These are phyloP conservation scores for Oryzias sinensis DNA, from an alignment of 2,797 vertebrate genomes.

Conservation along the genomic window DNA sequence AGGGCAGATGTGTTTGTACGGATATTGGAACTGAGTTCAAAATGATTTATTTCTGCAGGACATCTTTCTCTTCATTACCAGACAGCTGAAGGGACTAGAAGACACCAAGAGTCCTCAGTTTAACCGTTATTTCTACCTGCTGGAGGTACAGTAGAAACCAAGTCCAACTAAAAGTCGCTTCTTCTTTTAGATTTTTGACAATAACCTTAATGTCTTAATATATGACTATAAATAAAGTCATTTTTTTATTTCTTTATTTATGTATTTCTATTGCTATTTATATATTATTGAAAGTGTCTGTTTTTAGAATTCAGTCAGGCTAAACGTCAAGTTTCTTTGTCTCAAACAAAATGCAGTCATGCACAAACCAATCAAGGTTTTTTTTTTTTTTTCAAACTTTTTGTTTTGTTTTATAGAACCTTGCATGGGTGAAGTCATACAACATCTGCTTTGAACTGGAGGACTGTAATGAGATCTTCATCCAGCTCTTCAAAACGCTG, in stretches of 20 bases:
- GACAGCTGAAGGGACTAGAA: constrained; percentile 96
- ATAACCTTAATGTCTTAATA: no score
- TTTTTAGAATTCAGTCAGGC: no score
- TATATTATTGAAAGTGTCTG: no score
- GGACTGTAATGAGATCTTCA: constrained; percentile 99
- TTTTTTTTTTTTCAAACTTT: background rate
- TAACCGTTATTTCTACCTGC: constrained; percentile 99
- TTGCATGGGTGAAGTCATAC: constrained; percentile 99
- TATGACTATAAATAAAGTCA: no score
- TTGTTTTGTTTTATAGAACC: constrained; percentile 81
- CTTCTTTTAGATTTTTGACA: no score
- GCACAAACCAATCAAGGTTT: no score
- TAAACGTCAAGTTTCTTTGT: no score
- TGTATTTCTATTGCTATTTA: no score
- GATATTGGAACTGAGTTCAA: background rate
- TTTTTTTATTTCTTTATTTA: no score
- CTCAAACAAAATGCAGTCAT: no score
- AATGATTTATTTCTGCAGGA: constrained; percentile 79
- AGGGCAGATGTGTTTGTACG: background rate
- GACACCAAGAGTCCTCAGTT: constrained; percentile 99
- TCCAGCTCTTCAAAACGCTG: constrained; percentile 98
- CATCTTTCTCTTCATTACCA: constrained; percentile 99
- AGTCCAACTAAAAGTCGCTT: no score
- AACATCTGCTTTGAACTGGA: constrained; percentile 99
- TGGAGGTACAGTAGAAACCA: constrained; percentile 83